Percentiles rank a stretch among this genome's conserved stretches.
phyloP scores from a whole-genome alignment of 2,797 vertebrate species.

The Anolis apletophallus region DNA sequence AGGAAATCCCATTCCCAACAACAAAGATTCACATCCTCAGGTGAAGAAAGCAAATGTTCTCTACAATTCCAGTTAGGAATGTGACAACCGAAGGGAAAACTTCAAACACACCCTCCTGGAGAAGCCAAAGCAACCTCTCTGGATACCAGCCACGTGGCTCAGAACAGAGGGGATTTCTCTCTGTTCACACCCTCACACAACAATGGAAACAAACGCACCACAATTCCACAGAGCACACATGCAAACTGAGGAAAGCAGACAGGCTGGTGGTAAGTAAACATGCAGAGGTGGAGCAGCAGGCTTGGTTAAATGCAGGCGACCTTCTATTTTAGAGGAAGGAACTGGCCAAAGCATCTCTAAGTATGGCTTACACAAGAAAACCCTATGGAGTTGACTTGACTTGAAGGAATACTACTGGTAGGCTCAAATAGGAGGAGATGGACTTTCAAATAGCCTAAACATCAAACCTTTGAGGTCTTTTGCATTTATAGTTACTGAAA shows the following conservation, averaged over 20 bases:
- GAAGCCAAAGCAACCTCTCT: background rate
- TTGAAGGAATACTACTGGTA: no score
- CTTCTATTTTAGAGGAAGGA: no score
- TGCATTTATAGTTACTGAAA: no score
- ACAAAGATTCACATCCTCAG: background rate
- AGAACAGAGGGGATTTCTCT: background rate
- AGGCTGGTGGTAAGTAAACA: constrained; percentile 36
- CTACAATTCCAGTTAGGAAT: background rate
- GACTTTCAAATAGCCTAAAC: no score
- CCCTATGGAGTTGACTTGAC: no score
- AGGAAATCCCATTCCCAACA: background rate
- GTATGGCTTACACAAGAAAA: no score
- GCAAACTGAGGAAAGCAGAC: background rate
- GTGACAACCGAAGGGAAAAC: background rate
- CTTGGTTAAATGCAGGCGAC: background rate
- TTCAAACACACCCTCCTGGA: background rate
- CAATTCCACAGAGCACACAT: constrained; percentile 15
- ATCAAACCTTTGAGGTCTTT: no score
- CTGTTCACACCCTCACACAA: rapidly evolving
- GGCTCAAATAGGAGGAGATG: no score
- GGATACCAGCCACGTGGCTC: background rate
- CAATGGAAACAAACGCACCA: background rate
- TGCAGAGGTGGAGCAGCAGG: background rate
- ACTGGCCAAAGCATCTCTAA: no score
- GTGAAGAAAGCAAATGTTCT: background rate